Evolutionary conservation across 2,888 invertebrate species (phyloP), one percentile per base, ranked within the genome.

Genomic region (Drosophila parthenogenetica): DNA sequence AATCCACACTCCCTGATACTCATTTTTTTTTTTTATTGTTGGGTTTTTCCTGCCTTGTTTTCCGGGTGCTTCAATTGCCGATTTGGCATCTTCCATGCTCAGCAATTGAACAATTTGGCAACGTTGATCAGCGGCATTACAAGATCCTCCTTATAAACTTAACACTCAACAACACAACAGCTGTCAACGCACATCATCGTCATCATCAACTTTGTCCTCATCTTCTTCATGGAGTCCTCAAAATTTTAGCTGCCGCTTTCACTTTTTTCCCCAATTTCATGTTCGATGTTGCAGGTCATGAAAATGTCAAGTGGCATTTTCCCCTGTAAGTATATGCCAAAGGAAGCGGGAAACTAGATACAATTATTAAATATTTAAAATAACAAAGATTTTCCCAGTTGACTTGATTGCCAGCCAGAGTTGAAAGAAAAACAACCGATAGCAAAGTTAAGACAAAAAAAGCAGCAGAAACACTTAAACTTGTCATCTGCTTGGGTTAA

Each of bases 281-380:
- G 3, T 11, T 35, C 13, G 22, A 13, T 35, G 35, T 13, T 50
- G 53, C 60, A 55, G 75, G 60, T 75, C 79, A 67, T 35, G 79
- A 37, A 57, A 50, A 76, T 87, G 89, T 89, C 89, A 83, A 89
- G 83, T 87, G 89, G 66, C 57, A 81, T 81, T 88, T 83, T 83
- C 84, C 84, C 84, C 82, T 73, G 69, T 63, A 87, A 69, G 63
- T 53, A 65, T 67, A 70, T 76, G 79, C 62, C 62, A 58, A 43
- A 68, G 75, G 79, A 87, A 87, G 73, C 68, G 62, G 55, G 83
- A 84, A 83, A 83, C 83, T 87, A 81, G 83, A 83, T 83, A 83
- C 83, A 83, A 89, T 89, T 83, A 83, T 83, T 89, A 83, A 83
- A 87, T 83, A 84, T 89, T 84, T 89, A 87, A 89, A 78, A 89